phyloP scores from a whole-genome alignment of 2,113 vertebrate genomes.

The Halcyon malimbica region DNA sequence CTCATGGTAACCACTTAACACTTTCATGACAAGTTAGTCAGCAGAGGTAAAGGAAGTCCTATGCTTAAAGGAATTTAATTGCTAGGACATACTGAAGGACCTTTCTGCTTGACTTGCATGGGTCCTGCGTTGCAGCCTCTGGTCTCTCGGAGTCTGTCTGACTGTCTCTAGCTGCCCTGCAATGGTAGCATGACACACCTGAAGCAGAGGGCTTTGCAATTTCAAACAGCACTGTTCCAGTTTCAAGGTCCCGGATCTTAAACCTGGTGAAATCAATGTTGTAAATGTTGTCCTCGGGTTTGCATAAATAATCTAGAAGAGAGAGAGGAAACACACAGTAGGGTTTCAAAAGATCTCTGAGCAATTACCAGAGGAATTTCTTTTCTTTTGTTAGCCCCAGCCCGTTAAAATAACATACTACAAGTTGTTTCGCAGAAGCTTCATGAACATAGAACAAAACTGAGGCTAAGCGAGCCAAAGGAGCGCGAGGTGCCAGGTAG shows the following conservation, averaged over 20 bases:
- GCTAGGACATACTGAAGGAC: neutral
- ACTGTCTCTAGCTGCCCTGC: neutral
- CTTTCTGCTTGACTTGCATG: neutral
- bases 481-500: neutral
- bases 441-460: neutral
- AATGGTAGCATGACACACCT: constrained; percentile 64
- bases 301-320: constrained; percentile 91
- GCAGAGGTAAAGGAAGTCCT: neutral
- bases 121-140: neutral
- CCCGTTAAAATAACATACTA: accelerated
- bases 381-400: neutral
- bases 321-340: neutral
- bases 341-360: neutral
- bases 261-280: constrained; percentile 97
- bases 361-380: neutral
- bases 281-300: constrained; percentile 94
- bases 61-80: neutral
- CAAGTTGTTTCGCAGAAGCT: neutral
- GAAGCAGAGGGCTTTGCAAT: constrained; percentile 93
- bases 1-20: neutral
- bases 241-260: constrained; percentile 97
- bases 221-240: constrained; percentile 94
- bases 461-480: neutral
- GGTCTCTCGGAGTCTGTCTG: neutral
- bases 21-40: neutral